A percentile compares a stretch with the other conserved stretches of the same genome.
phyloP scores from a whole-genome alignment of 2,888 invertebrate genomes.

The Nebria brevicollis region DNA sequence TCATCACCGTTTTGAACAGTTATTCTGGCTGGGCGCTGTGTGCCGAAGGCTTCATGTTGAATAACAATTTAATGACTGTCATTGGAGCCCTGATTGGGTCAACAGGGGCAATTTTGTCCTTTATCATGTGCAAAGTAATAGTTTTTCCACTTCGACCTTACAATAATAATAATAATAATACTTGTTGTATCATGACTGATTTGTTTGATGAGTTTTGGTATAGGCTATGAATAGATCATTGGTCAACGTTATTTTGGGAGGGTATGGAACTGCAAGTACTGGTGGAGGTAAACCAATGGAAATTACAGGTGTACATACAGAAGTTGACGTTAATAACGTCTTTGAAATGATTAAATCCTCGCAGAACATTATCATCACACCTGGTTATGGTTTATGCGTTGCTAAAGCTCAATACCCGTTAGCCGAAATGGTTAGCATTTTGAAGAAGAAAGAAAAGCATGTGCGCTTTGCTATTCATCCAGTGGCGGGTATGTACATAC shows the following conservation, averaged over 20 bases:
- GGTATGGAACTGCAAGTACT: slow-evolving; percentile 81
- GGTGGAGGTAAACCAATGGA: slow-evolving; percentile 80
- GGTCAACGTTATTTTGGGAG: slow-evolving; percentile 89
- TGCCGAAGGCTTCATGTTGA: slow-evolving; percentile 89
- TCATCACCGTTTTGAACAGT: slow-evolving; percentile 91
- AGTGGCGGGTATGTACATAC: slow-evolving; percentile 75
- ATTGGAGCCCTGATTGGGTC: too few species aligned
- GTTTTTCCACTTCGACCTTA: too few species aligned
- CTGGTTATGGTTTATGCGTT: slow-evolving; percentile 89
- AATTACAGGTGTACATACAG: slow-evolving; percentile 83
- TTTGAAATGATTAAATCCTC: slow-evolving; percentile 82
- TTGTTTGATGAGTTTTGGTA: too few species aligned
- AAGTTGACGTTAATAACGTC: slow-evolving; percentile 78
- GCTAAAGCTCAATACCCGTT: slow-evolving; percentile 94
- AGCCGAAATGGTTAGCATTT: slow-evolving; percentile 81
- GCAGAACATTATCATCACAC: slow-evolving; percentile 87
- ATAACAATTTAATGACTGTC: too few species aligned
- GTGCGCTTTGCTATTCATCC: slow-evolving; percentile 92
- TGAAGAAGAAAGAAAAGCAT: slow-evolving; percentile 80
- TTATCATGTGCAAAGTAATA: too few species aligned
- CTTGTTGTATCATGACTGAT: too few species aligned
- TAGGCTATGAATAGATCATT: slow-evolving; percentile 79
- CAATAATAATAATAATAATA: too few species aligned
- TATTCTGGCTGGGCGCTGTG: slow-evolving; percentile 95
- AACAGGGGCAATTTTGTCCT: too few species aligned